A percentile compares a stretch with the other conserved stretches of the same genome.
Conservation (phyloP, 2,113 vertebrate species). For the Clarias magur region DNA sequence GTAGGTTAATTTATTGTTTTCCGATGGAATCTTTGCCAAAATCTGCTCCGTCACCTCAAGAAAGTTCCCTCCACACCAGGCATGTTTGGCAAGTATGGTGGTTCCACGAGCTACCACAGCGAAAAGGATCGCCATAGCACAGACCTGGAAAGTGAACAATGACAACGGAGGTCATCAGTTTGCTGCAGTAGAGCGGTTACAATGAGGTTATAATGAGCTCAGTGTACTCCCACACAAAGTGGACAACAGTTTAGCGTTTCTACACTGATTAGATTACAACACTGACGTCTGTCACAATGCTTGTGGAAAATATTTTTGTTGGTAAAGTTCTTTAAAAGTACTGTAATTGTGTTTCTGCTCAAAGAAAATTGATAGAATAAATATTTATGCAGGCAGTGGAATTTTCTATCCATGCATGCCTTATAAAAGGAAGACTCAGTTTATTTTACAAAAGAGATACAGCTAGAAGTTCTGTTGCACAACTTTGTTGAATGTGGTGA, state of each 20-base stretch:
- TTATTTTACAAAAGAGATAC: not conserved
- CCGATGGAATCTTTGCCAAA: slow-evolving; percentile 92
- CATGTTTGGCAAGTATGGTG: slow-evolving; percentile 95
- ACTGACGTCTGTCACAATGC: not conserved
- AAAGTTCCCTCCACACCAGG: slow-evolving; percentile 96
- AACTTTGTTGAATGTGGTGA: not conserved
- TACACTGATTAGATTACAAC: not conserved
- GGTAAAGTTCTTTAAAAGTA: not conserved
- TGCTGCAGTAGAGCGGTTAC: not conserved
- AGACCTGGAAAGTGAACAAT: not conserved
- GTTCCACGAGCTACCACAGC: slow-evolving; percentile 94
- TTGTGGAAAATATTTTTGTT: not conserved
- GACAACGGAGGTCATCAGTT: not conserved
- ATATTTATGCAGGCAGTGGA: not conserved
- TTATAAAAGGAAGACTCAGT: not conserved
- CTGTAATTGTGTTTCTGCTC: not conserved
- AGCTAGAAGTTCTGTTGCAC: not conserved
- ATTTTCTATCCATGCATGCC: not conserved
- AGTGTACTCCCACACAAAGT: not conserved
- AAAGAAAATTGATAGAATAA: not conserved
- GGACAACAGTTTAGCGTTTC: not conserved
- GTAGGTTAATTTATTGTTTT: slow-evolving; percentile 97
- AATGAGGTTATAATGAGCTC: not conserved
- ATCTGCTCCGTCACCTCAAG: slow-evolving; percentile 98
- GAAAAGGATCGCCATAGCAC: slow-evolving; percentile 95